Percentiles rank a stretch among this genome's conserved stretches.
Conservation (phyloP, 1,140 invertebrate genomes). For the Bicyclus anynana region DNA sequence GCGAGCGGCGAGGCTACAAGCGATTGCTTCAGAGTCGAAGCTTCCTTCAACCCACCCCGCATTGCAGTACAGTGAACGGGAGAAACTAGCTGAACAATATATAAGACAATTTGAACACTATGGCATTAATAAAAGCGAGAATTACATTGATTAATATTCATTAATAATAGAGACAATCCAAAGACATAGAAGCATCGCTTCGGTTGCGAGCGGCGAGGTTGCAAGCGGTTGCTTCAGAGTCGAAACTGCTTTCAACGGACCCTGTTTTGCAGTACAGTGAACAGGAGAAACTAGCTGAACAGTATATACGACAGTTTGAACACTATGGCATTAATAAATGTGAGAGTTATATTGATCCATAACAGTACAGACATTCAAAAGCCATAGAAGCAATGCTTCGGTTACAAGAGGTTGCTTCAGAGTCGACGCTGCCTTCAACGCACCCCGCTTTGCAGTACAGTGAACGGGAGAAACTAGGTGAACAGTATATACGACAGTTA, state of each 20-base stretch:
- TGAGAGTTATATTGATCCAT: background rate
- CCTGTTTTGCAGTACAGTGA: constrained; percentile 37
- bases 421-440: constrained; percentile 32
- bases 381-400: constrained; percentile 40
- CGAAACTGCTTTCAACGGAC: constrained; percentile 36
- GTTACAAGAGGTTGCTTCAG: constrained; percentile 37
- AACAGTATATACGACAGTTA: constrained; percentile 41
- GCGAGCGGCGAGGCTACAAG: constrained; percentile 46
- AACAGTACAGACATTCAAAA: constrained; percentile 19
- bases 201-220: constrained; percentile 49
- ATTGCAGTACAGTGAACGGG: constrained; percentile 36
- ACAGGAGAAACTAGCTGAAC: constrained; percentile 38
- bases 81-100: constrained; percentile 39
- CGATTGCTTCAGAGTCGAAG: constrained; percentile 37
- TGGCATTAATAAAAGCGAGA: background rate
- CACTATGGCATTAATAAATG: background rate
- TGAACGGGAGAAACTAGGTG: constrained; percentile 36
- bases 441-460: constrained; percentile 43
- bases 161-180: constrained; percentile 19
- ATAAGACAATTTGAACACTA: constrained; percentile 32
- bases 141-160: background rate
- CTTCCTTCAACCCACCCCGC: constrained; percentile 40
- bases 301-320: constrained; percentile 40
- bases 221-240: constrained; percentile 36
- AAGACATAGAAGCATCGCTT: constrained; percentile 39